Base-by-base conservation (phyloP, 2,888 invertebrate genomes). In the Caenorhabditis japonica region DNA sequence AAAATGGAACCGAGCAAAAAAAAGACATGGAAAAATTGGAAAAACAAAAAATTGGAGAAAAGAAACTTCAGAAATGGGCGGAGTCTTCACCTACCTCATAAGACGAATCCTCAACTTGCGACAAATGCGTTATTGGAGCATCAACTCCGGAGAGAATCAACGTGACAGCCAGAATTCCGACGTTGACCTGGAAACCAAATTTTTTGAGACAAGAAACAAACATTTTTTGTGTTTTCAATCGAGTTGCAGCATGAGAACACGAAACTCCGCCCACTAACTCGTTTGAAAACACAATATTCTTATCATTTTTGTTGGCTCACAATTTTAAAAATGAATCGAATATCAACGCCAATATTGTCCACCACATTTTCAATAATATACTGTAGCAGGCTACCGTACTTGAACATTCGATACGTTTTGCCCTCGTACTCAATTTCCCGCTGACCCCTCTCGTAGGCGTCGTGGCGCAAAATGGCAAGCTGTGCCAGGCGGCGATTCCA, bases 401-500 rank as follows among this genome's bases (percentile, higher is more conserved):
- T 19, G 7, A n/a, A 34, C 3, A 58, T 21, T 36, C 46, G 5
- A 25, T 58, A 58, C 15, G 0, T 23, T 23, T 46, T 44, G 10
- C 46, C 46, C 10, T 46, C 36, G 17, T 58, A 58, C n/a, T 25
- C 46, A 8, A 58, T 12, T 17, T 0, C 17, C 10, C 4, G 44
- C 0, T 25, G 1, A 1, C 27, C 36, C 13, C 3, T 15, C 0
- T 46, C 19, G 12, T 46, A 19, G 12, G 38, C 25, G 3, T 39
- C 13, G 1, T 4, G n/a, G 1, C 23, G 5, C 8, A 33, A 15
- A 33, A 46, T 36, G 1, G 58, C 58, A 4, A 58, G 17, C 38
- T 58, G 58, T 3, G 58, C 36, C 8, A 58, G 21, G 1, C 58
- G 21, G 12, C 58, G 58, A 17, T 58, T 58, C 34, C 38, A 58